Conservation (phyloP, 1,140 invertebrate species). For the Lucilia cuprina region DNA sequence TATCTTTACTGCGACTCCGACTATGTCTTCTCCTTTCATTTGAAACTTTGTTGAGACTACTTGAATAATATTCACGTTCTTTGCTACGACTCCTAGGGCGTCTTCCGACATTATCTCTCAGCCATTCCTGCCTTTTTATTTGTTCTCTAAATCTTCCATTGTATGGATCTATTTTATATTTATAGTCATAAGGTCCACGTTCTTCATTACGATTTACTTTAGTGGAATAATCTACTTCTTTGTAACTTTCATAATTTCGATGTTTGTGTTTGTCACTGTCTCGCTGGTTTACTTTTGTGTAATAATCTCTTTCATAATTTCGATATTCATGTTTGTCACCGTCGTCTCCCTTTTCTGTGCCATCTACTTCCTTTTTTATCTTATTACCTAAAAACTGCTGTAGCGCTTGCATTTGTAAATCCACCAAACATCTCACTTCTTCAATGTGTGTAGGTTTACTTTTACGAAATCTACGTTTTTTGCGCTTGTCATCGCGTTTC, state of each 20-base stretch:
- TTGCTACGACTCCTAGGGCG: neutral
- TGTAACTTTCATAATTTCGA: no score
- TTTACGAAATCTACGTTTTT: conserved; percentile 48
- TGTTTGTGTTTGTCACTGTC: no score
- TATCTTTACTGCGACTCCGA: no score
- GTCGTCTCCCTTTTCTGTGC: neutral
- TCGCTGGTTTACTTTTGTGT: no score
- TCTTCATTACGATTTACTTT: neutral
- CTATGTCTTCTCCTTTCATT: no score
- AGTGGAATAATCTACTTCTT: neutral
- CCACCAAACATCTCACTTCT: conserved; percentile 50
- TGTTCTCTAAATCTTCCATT: neutral
- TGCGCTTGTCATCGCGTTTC: conserved; percentile 42
- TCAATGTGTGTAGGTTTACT: conserved; percentile 52
- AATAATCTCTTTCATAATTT: no score
- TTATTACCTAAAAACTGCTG: conserved; percentile 33
- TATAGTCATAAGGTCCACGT: neutral
- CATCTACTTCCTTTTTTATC: neutral
- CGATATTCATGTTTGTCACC: neutral
- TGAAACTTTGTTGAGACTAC: no score
- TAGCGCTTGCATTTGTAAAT: conserved; percentile 53
- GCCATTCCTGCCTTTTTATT: no score
- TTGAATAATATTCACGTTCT: neutral
- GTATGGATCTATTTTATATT: no score
- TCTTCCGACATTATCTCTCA: neutral